Percentiles rank a stretch among this genome's conserved stretches.
phyloP scores from a whole-genome alignment of 2,797 vertebrate genomes.

The Chromis chromis region DNA sequence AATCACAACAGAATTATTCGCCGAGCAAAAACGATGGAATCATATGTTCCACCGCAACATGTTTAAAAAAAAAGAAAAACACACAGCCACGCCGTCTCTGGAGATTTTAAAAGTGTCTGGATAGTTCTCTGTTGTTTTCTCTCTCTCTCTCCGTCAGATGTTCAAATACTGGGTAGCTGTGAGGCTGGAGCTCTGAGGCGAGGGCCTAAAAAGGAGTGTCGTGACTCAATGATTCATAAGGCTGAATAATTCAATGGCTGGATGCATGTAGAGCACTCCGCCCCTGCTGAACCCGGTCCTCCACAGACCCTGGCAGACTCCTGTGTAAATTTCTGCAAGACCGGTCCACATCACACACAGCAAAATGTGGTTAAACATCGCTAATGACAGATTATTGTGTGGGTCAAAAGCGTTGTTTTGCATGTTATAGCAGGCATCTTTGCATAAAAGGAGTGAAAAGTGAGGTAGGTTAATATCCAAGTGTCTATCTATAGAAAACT shows the following conservation, averaged over 20 bases:
- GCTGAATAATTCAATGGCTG: conserved; percentile 86
- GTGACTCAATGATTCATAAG: conserved; percentile 87
- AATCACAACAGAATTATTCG: conserved; percentile 6
- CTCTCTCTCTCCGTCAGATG: conserved; percentile 56
- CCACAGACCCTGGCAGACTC: conserved; percentile 55
- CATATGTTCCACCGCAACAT: neutral
- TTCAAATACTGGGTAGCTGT: conserved; percentile 57
- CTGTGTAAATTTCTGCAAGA: conserved; percentile 53
- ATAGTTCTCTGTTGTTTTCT: conserved; percentile 45
- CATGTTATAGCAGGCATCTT: neutral
- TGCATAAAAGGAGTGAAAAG: neutral
- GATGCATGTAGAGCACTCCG: conserved; percentile 81
- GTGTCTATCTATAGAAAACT: conserved; percentile 9
- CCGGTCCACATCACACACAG: conserved; percentile 11
- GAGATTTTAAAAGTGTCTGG: conserved; percentile 12
- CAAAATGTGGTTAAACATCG: neutral
- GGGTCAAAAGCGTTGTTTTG: neutral
- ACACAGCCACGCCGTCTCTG: neutral
- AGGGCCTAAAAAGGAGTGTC: conserved; percentile 78
- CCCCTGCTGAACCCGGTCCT: conserved; percentile 77
- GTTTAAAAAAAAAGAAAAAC: no score
- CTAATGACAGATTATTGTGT: neutral
- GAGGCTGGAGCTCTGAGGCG: conserved; percentile 66
- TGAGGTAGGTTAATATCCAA: neutral
- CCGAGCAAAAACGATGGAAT: neutral